A percentile compares a stretch with the other conserved stretches of the same genome.
These are phyloP conservation scores for Laupala kohalensis DNA, from an alignment of 1,140 invertebrate species.

Conservation along the genomic window DNA sequence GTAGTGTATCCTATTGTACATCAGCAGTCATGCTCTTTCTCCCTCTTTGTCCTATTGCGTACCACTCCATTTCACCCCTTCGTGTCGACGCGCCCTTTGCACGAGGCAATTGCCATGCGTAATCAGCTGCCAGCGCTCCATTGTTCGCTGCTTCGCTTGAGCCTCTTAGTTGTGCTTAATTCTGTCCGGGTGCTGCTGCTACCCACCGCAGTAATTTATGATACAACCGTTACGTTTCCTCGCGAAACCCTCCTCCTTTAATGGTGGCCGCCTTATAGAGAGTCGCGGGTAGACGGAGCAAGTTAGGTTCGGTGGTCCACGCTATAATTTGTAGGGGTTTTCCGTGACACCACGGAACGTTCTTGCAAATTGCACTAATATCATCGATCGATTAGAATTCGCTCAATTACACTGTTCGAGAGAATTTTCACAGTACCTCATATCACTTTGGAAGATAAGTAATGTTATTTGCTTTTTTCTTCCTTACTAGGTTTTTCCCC, in stretches of 20 bases:
- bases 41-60: background rate
- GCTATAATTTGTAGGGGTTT: too few species aligned
- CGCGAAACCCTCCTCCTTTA: background rate
- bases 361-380: too few species aligned
- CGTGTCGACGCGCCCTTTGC: too few species aligned
- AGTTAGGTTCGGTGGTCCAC: too few species aligned
- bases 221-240: background rate
- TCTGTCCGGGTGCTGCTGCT: background rate
- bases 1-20: too few species aligned
- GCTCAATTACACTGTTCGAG: too few species aligned
- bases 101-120: background rate
- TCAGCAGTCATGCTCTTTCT: background rate
- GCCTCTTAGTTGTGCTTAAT: background rate
- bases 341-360: too few species aligned
- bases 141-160: background rate
- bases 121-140: background rate
- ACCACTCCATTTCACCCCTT: background rate
- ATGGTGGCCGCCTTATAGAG: background rate
- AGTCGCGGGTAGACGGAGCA: background rate
- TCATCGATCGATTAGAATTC: too few species aligned
- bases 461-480: too few species aligned
- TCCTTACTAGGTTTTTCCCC: too few species aligned
- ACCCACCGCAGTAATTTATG: background rate
- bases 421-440: too few species aligned
- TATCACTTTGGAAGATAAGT: too few species aligned